These are phyloP conservation scores for Enteromius argenteus DNA, from an alignment of 2,797 vertebrate species.

Conservation along the genomic window DNA sequence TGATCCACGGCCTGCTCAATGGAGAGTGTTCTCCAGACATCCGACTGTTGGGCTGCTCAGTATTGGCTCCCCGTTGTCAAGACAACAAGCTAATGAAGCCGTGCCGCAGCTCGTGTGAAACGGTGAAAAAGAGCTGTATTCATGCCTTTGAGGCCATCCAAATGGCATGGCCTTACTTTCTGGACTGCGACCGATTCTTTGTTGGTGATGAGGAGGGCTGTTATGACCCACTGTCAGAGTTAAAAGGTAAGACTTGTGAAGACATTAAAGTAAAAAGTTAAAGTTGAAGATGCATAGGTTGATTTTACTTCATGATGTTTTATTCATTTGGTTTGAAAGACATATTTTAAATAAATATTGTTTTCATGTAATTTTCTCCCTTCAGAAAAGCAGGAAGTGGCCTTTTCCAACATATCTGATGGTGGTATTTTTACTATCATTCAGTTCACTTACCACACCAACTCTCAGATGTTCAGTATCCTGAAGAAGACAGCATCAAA, in stretches of 20 bases:
- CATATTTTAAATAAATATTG: background rate
- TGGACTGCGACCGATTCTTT: conserved; percentile 93
- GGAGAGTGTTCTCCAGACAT: conserved; percentile 94
- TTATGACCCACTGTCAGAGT: conserved; percentile 85
- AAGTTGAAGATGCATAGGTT: background rate
- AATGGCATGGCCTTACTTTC: conserved; percentile 99
- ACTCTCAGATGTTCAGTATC: conserved; percentile 87
- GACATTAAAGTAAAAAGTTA: background rate
- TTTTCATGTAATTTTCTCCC: background rate
- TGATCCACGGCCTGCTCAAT: conserved; percentile 89
- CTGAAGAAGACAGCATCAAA: conserved; percentile 88
- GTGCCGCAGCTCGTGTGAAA: conserved; percentile 88
- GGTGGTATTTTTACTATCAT: conserved; percentile 86
- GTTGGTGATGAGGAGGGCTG: conserved; percentile 87
- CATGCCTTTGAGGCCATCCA: conserved; percentile 91
- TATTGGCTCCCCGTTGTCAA: conserved; percentile 88
- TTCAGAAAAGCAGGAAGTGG: conserved; percentile 77
- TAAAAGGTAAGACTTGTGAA: conserved; percentile 80
- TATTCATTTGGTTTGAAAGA: background rate
- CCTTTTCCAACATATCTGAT: conserved; percentile 71
- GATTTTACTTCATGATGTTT: background rate
- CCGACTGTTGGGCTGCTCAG: conserved; percentile 90
- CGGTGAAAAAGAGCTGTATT: conserved; percentile 82
- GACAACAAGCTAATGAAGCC: conserved; percentile 80
- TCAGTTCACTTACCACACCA: conserved; percentile 89